Evolutionary conservation across 2,113 vertebrate genomes (phyloP).

Genomic region (Calypte anna): DNA sequence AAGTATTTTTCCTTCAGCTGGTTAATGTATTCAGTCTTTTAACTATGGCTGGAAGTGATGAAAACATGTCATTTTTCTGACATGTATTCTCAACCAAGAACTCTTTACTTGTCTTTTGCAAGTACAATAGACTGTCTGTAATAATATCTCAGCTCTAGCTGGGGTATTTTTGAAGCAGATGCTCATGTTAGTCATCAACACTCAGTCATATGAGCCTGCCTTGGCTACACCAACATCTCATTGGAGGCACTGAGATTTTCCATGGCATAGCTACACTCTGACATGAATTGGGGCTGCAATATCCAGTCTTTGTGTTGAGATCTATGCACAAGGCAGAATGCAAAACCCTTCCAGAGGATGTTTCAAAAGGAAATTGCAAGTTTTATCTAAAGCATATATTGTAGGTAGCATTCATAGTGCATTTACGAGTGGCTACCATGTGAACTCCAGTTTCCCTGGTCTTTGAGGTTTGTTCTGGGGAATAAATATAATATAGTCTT

Average conservation of each 20-base stretch:
- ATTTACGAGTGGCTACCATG: neutral
- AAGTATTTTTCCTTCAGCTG: constrained; percentile 61
- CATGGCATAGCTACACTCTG: neutral
- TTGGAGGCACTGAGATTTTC: neutral
- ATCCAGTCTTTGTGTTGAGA: neutral
- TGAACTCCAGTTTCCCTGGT: neutral
- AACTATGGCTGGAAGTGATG: constrained; percentile 68
- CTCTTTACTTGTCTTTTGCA: constrained; percentile 72
- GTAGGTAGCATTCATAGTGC: neutral
- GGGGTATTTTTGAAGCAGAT: constrained; percentile 60
- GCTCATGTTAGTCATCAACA: constrained; percentile 64
- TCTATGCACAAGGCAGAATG: neutral
- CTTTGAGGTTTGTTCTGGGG: neutral
- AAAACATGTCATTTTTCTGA: constrained; percentile 76
- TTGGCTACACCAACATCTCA: neutral
- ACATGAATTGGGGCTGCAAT: neutral
- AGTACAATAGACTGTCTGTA: constrained; percentile 72
- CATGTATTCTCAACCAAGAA: constrained; percentile 72
- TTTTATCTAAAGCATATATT: constrained; percentile 1
- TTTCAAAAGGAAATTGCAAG: neutral
- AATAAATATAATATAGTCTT: neutral
- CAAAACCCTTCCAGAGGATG: neutral
- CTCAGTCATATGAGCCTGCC: neutral
- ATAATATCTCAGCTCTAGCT: constrained; percentile 59
- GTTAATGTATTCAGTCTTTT: constrained; percentile 71